Conservation (phyloP, 2,113 vertebrate species). For the Actenoides hombroni region DNA sequence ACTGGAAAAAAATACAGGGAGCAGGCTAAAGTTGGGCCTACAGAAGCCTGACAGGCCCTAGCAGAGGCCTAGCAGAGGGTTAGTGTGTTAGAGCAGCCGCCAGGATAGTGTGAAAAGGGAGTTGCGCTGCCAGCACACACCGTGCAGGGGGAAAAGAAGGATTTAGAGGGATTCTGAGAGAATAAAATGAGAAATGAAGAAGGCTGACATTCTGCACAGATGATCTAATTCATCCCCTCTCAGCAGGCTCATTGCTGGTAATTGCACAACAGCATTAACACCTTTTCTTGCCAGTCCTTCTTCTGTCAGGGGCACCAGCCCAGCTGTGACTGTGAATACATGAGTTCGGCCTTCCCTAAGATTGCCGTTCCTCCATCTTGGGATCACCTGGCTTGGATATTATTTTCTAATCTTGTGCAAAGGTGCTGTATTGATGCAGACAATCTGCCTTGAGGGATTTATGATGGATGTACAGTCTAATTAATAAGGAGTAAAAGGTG, state of each 20-base stretch:
- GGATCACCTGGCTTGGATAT: not conserved
- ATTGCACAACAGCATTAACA: not conserved
- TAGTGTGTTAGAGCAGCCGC: not conserved
- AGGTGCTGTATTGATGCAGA: not conserved
- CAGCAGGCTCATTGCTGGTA: accelerated
- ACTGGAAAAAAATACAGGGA: not conserved
- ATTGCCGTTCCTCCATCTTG: not conserved
- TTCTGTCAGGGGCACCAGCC: not conserved
- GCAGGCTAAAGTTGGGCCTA: not conserved
- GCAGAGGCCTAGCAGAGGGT: not conserved
- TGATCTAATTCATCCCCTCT: not conserved
- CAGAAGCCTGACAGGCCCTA: not conserved
- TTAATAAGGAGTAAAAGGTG: not conserved
- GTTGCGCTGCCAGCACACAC: not conserved
- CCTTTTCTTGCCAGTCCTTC: not conserved
- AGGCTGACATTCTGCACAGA: not conserved
- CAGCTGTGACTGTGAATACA: not conserved
- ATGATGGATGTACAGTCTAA: not conserved
- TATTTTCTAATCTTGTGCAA: not conserved
- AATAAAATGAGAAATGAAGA: not conserved
- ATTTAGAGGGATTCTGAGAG: not conserved
- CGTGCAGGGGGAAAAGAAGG: not conserved
- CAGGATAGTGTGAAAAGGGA: not conserved
- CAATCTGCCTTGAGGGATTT: not conserved
- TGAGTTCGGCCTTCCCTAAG: not conserved